Base-by-base conservation (phyloP, 2,888 invertebrate species). In the Bhutanitis thaidina region DNA sequence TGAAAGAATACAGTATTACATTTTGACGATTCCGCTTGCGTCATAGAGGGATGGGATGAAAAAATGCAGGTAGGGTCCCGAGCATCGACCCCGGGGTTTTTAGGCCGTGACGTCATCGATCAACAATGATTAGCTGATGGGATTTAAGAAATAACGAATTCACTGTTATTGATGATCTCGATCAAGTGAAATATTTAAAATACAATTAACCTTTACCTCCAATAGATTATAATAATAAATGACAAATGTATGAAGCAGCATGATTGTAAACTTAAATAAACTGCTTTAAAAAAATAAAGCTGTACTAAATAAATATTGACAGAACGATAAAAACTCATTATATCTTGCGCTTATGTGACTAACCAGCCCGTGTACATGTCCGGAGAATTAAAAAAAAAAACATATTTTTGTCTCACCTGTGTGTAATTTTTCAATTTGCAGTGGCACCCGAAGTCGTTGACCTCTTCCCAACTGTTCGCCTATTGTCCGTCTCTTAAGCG, bases 371-470 rank as follows among this genome's bases (percentile, higher is more conserved):
- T 36, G 56, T 61, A 57, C 60, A 34, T 41, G 39, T 49, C 30
- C 40, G 44, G 9, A 34, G 49, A 51, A 40, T 3, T 34, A 61
- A 54, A 64, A 58, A 65, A 70, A 5, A 5, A 20, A 20, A 2
- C 3, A 20, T 20, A 5, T 70, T 68, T 65, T 69, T 71, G 68
- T 80, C 74, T 45, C 74, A 75, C 64, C 73, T 67, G 78, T 77
- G 78, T 86, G 78, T 85, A 76, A 77, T 77, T 79, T 74, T 80
- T 83, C 81, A 88, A 84, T 88, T 88, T 82, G 87, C 88, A 82
- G 81, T 80, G 81, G 76, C 73, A 66, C 65, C 53, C 59, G 68
- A 72, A 72, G 86, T 85, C 88, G 66, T 72, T 80, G 86, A 87
- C 84, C 88, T 78, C 72, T 71, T 68, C 73, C 77, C 88, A 88